phyloP scores from a whole-genome alignment of 2,797 vertebrate species.

The Microchirus variegatus region DNA sequence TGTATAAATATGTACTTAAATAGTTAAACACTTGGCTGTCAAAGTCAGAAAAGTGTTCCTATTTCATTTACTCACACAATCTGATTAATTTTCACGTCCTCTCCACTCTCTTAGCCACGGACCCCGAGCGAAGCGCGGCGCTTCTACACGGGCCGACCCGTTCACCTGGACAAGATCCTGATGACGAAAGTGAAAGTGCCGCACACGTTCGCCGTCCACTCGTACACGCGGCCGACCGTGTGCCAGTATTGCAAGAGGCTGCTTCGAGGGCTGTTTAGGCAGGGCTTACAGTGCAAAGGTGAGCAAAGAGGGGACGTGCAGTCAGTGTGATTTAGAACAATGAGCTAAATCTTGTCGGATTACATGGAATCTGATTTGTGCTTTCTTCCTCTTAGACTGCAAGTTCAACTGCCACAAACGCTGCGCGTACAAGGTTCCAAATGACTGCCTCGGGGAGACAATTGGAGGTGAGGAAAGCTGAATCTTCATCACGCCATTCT shows the following conservation, averaged over 20 bases:
- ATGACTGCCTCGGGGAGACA: conserved; percentile 90
- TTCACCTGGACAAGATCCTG: conserved; percentile 91
- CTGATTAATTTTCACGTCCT: conserved; percentile 1
- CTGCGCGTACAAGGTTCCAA: conserved; percentile 89
- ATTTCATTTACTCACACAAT: neutral
- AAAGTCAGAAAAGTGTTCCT: neutral
- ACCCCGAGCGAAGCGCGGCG: conserved; percentile 82
- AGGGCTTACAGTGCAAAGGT: conserved; percentile 96
- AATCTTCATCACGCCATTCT: neutral
- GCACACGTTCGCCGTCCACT: conserved; percentile 92
- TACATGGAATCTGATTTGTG: conserved; percentile 6
- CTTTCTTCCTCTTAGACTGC: conserved; percentile 81
- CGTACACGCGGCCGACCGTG: conserved; percentile 91
- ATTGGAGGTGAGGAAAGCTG: conserved; percentile 81
- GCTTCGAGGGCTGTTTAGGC: conserved; percentile 90
- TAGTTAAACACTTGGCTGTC: too few relatives aligned
- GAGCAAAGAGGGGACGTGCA: conserved; percentile 12
- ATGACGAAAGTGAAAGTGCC: conserved; percentile 94
- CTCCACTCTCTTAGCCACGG: conserved; percentile 68
- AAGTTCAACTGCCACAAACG: conserved; percentile 96
- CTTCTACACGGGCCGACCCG: conserved; percentile 89
- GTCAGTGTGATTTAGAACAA: neutral
- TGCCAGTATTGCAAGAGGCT: conserved; percentile 94
- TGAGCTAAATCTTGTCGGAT: neutral
- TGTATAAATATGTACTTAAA: too few relatives aligned